These are phyloP conservation scores for Benthosema pterotum DNA, from an alignment of 2,797 vertebrate species.

Conservation along the genomic window DNA sequence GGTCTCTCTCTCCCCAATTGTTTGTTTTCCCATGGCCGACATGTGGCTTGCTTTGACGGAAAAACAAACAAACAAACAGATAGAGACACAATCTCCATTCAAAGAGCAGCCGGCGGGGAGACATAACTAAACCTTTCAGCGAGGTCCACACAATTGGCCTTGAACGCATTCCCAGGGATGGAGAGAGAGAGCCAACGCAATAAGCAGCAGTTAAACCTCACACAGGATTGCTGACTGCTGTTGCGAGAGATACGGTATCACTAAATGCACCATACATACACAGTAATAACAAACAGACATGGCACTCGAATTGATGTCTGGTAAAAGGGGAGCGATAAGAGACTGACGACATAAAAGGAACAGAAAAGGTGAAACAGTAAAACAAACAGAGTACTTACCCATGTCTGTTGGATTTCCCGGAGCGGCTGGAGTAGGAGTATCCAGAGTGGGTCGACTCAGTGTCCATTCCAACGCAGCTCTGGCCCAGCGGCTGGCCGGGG, in stretches of 20 bases:
- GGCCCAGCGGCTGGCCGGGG: slow-evolving; percentile 48
- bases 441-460: slow-evolving; percentile 96
- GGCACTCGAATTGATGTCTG: background rate
- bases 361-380: background rate
- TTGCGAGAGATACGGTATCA: background rate
- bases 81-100: slow-evolving; percentile 18
- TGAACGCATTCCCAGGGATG: background rate
- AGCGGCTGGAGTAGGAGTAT: slow-evolving; percentile 93
- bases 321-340: background rate
- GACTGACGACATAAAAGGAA: slow-evolving; percentile 12
- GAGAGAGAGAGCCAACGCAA: background rate
- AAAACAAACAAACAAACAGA: slow-evolving; percentile 20
- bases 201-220: slow-evolving; percentile 4
- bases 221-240: background rate
- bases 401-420: slow-evolving; percentile 91
- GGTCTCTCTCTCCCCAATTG: slow-evolving; percentile 29
- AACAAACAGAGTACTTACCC: slow-evolving; percentile 79
- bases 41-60: slow-evolving; percentile 9
- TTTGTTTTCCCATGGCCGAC: slow-evolving; percentile 29
- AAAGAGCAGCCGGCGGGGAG: background rate
- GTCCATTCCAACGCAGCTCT: slow-evolving; percentile 85
- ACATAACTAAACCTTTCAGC: background rate
- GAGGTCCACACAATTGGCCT: background rate
- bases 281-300: slow-evolving; percentile 16
- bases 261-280: background rate